phyloP scores from a whole-genome alignment of 2,797 vertebrate species.

The Amniataba percoides region DNA sequence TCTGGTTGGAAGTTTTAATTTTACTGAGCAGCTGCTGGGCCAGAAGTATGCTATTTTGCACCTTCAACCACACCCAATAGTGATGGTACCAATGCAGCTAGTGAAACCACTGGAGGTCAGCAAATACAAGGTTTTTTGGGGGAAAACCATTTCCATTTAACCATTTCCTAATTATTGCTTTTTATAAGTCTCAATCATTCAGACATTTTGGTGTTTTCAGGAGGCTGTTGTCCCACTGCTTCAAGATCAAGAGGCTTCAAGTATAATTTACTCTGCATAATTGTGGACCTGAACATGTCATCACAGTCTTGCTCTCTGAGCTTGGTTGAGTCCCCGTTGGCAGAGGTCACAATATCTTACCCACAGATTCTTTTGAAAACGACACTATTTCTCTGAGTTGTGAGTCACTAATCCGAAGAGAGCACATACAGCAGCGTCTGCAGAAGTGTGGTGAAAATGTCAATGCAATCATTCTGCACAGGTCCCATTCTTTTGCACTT shows the following conservation, averaged over 20 bases:
- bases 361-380: background rate
- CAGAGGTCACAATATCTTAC: background rate
- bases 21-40: no score
- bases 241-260: constrained; percentile 4
- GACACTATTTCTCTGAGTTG: background rate
- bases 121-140: background rate
- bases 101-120: no score
- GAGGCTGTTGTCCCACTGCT: background rate
- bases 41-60: background rate
- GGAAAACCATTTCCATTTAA: background rate
- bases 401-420: background rate
- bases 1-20: background rate
- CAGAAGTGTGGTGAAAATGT: constrained; percentile 2
- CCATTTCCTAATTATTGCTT: background rate
- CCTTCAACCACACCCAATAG: background rate
- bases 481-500: background rate
- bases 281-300: constrained; percentile 3
- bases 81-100: background rate
- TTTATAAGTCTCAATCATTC: background rate
- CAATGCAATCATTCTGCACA: background rate
- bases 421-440: background rate
- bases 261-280: constrained; percentile 18
- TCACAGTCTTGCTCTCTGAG: background rate
- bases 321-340: background rate
- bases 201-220: background rate